Percentiles rank a stretch among this genome's conserved stretches.
Conservation (phyloP, 2,797 vertebrate genomes). For the Champsocephalus gunnari region DNA sequence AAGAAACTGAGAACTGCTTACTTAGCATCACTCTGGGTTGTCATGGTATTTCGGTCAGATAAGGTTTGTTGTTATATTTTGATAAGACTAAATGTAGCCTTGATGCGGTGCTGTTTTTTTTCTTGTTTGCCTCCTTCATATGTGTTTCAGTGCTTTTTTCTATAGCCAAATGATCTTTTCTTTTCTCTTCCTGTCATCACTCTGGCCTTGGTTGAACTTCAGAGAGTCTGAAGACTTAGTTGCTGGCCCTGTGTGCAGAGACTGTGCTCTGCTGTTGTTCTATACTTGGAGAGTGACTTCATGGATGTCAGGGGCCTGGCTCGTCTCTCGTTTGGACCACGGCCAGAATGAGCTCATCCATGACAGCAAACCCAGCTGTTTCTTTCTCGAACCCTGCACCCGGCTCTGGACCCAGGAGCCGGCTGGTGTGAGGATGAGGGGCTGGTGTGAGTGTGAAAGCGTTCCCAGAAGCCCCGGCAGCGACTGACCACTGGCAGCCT, state of each 20-base stretch:
- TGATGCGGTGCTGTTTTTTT: slow-evolving; percentile 7
- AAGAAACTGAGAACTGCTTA: slow-evolving; percentile 33
- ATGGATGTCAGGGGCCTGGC: slow-evolving; percentile 63
- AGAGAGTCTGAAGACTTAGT: slow-evolving; percentile 46
- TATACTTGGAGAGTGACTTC: slow-evolving; percentile 68
- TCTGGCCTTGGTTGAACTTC: slow-evolving; percentile 58
- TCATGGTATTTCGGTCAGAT: slow-evolving; percentile 53
- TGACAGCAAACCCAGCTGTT: slow-evolving; percentile 66
- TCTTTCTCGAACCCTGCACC: slow-evolving; percentile 61
- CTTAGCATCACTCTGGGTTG: slow-evolving; percentile 43
- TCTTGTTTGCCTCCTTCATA: neutral
- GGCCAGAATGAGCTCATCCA: slow-evolving; percentile 83
- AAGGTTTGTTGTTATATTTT: slow-evolving; percentile 38
- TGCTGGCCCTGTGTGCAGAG: slow-evolving; percentile 45
- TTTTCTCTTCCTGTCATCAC: slow-evolving; percentile 54
- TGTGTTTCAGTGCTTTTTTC: slow-evolving; percentile 3
- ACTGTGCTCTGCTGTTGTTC: slow-evolving; percentile 33
- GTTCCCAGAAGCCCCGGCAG: slow-evolving; percentile 62
- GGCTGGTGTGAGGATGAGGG: slow-evolving; percentile 35
- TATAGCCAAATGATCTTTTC: slow-evolving; percentile 17
- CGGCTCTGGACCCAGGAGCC: slow-evolving; percentile 44
- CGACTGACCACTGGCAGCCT: slow-evolving; percentile 76
- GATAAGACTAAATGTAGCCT: slow-evolving; percentile 60
- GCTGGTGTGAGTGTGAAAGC: slow-evolving; percentile 54
- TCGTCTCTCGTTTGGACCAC: slow-evolving; percentile 57